Percentiles rank a stretch among this genome's conserved stretches.
These are phyloP conservation scores for Vanessa cardui DNA, from an alignment of 2,888 invertebrate genomes.

Conservation along the genomic window DNA sequence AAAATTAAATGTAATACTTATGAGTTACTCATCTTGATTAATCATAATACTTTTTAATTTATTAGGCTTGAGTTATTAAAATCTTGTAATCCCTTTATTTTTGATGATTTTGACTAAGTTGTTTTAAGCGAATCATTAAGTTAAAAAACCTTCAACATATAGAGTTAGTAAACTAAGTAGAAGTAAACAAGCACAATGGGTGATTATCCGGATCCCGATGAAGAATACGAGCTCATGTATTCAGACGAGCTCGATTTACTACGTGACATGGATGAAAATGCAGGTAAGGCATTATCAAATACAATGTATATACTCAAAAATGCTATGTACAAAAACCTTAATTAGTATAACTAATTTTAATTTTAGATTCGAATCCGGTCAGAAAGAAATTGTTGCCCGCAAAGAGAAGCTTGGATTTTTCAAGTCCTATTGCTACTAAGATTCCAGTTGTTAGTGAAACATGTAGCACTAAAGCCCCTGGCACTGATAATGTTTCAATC, in stretches of 20 bases:
- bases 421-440: slow-evolving; percentile 50
- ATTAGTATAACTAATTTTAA: neutral
- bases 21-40: too few species aligned
- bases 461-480: neutral
- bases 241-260: slow-evolving; percentile 87
- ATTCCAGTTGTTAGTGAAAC: slow-evolving; percentile 36
- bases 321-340: neutral
- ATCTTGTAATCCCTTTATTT: too few species aligned
- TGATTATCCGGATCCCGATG: slow-evolving; percentile 84
- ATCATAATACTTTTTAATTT: too few species aligned
- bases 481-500: slow-evolving; percentile 37
- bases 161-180: neutral
- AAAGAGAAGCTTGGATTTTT: slow-evolving; percentile 74
- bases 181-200: slow-evolving; percentile 56
- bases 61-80: too few species aligned
- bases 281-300: slow-evolving; percentile 34
- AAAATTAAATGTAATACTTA: too few species aligned
- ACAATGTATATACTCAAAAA: neutral
- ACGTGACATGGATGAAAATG: slow-evolving; percentile 73
- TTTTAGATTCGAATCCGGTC: slow-evolving; percentile 56
- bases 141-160: neutral
- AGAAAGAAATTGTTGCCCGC: slow-evolving; percentile 59
- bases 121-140: too few species aligned
- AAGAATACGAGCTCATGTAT: slow-evolving; percentile 87
- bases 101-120: too few species aligned